These are phyloP conservation scores for Cyprinodon brontotheroides DNA, from an alignment of 2,113 vertebrate species.

Conservation along the genomic window DNA sequence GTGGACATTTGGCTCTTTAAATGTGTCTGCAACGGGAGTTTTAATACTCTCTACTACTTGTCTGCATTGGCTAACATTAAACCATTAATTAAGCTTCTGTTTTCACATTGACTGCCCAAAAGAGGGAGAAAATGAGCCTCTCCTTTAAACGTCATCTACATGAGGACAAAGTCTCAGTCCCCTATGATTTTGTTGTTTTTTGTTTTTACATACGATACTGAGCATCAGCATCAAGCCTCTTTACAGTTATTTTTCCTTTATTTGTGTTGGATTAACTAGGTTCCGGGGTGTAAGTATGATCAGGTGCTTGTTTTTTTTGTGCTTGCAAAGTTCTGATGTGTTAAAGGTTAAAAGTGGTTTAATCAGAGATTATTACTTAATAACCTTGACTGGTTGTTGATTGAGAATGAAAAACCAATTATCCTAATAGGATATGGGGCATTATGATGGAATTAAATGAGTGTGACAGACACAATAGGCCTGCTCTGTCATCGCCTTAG, in stretches of 20 bases:
- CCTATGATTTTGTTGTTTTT: constrained; percentile 57
- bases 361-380: constrained; percentile 75
- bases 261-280: constrained; percentile 26
- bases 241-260: constrained; percentile 66
- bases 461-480: constrained; percentile 77
- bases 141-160: constrained; percentile 57
- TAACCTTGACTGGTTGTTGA: constrained; percentile 73
- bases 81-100: constrained; percentile 30
- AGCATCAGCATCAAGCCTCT: constrained; percentile 63
- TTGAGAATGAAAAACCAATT: constrained; percentile 77
- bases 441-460: constrained; percentile 77
- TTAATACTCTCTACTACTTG: constrained; percentile 11
- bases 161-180: constrained; percentile 62
- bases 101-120: constrained; percentile 47
- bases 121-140: constrained; percentile 54
- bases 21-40: too few species aligned
- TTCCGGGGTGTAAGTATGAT: not conserved
- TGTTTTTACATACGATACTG: constrained; percentile 44
- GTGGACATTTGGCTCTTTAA: not conserved
- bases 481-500: constrained; percentile 72
- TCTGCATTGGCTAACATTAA: constrained; percentile 52
- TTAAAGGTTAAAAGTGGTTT: constrained; percentile 69
- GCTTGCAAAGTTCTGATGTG: constrained; percentile 45
- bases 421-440: constrained; percentile 78
- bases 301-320: constrained; percentile 12